phyloP scores from a whole-genome alignment of 92 coral and sea anemone species.

The Umimayanthus kanabou region DNA sequence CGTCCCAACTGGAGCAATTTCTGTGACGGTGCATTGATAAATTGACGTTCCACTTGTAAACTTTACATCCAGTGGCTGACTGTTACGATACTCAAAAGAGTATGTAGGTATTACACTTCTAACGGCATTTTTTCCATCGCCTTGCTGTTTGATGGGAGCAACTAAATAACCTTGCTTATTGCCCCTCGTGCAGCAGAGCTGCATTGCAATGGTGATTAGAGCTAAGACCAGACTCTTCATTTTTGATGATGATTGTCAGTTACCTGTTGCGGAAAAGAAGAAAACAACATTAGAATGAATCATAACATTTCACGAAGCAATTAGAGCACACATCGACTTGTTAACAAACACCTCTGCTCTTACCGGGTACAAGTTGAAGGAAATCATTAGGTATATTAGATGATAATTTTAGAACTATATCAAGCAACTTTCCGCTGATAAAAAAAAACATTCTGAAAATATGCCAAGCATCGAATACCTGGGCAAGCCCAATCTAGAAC shows the following conservation, averaged over 20 bases:
- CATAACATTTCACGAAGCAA: conserved; percentile 83
- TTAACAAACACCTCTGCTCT: conserved; percentile 53
- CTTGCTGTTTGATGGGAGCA: conserved; percentile 32
- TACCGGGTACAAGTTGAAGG: conserved; percentile 25
- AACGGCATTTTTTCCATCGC: conserved; percentile 51
- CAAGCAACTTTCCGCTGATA: conserved; percentile 37
- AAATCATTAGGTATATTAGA: conserved; percentile 40
- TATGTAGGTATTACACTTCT: conserved; percentile 77
- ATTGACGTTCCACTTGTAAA: conserved; percentile 89
- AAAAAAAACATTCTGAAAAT: conserved; percentile 40
- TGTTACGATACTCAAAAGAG: conserved; percentile 76
- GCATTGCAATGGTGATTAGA: background rate
- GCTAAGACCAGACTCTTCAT: conserved; percentile 20
- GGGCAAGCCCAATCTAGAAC: conserved; percentile 47
- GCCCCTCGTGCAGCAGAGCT: background rate
- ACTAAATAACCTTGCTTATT: background rate
- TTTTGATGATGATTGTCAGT: background rate
- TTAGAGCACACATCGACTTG: conserved; percentile 65
- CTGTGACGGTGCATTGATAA: conserved; percentile 78
- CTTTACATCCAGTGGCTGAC: conserved; percentile 73
- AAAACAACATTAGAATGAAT: conserved; percentile 62
- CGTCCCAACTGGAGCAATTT: conserved; percentile 67
- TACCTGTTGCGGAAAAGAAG: conserved; percentile 64
- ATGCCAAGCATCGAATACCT: conserved; percentile 28
- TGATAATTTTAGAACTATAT: conserved; percentile 12